Evolutionary conservation across 2,113 vertebrate species (phyloP).

Genomic region (Phaethornis superciliosus): DNA sequence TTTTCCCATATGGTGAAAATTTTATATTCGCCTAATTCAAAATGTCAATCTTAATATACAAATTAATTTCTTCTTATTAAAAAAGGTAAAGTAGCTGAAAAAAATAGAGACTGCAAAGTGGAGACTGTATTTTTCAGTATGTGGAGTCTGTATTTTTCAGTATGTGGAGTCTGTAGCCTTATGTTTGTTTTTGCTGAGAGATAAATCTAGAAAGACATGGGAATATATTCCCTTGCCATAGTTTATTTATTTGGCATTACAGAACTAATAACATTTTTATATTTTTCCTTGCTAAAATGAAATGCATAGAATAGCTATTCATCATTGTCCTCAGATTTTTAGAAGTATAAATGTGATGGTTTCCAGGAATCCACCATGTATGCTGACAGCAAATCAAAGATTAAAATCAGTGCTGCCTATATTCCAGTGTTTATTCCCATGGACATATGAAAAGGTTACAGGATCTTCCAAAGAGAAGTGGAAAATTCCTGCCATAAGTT

Average conservation of each 20-base stretch:
- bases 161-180: not conserved
- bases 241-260: not conserved
- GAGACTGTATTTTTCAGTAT: not conserved
- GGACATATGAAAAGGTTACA: not conserved
- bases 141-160: not conserved
- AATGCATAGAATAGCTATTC: not conserved
- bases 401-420: not conserved
- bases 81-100: constrained; percentile 24
- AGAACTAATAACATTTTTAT: not conserved
- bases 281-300: not conserved
- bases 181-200: constrained; percentile 1
- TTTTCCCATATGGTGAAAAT: constrained; percentile 63
- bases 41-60: constrained; percentile 71
- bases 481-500: not conserved
- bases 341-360: not conserved
- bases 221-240: not conserved
- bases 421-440: not conserved
- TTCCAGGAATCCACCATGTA: not conserved
- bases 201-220: not conserved
- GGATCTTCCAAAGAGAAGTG: not conserved
- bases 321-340: not conserved
- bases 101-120: constrained; percentile 2
- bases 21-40: constrained; percentile 49
- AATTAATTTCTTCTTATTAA: constrained; percentile 53
- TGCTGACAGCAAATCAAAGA: not conserved